Base-by-base conservation (phyloP, 2,113 vertebrate genomes). In the Paracanthobrama guichenoti region DNA sequence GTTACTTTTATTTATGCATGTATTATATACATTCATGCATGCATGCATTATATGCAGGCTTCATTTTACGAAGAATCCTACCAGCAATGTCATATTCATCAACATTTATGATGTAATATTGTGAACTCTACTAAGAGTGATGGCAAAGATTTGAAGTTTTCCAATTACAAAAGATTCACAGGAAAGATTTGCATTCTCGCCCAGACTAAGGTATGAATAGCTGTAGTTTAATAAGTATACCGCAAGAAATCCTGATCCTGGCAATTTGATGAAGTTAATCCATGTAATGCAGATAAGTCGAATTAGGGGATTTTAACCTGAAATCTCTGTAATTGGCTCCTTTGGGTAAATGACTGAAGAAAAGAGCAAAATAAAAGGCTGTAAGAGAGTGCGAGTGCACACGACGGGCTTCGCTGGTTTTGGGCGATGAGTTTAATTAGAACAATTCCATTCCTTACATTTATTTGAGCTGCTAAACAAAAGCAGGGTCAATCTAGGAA, bases 311-410 rank as follows among this genome's bases (percentile, higher is more conserved):
- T 93, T 93, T 93, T 89, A 84, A 88, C 83, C 78, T 50, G 87
- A 89, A 92, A 91, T 90, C 89, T 80, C 83, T 87, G 84, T 94
- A 93, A 94, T 93, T 92, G 88, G 90, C 84, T 90, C 93, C 92
- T 86, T 85, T 89, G 93, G 93, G 92, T 78, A 79, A 89, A 81
- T 84, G 88, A 88, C 87, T 90, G 87, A 87, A 74, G 82, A 77
- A 88, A 84, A 82, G 85, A 78, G 84, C 84, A 86, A 59, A 89
- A 87, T 57, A 55, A 79, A 62, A 42, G 7, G 18, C 31, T 69
- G 31, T 69, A 35, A 42, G 66, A 69, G 66, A 69, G 66, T 39
- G 5, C 0, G 31, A 20, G 9, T 39, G 66, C 31, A 39, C 8
- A 20, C 9, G 18, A 11, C 18, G 11, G 18, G 66, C 66, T 60